phyloP scores from a whole-genome alignment of 2,888 invertebrate species.

The Eilema sororculum region DNA sequence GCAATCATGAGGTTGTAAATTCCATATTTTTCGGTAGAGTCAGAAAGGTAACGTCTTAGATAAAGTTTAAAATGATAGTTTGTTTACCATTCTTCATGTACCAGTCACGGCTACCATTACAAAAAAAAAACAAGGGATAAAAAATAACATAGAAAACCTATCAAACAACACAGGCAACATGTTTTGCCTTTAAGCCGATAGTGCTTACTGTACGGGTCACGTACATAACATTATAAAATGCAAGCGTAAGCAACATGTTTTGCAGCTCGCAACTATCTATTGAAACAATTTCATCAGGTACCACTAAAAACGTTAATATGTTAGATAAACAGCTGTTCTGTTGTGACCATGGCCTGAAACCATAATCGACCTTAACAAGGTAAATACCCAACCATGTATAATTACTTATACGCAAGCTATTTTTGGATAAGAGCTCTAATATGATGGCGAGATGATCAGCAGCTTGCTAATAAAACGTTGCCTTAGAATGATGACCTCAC shows the following conservation, averaged over 20 bases:
- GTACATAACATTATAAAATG: too few species aligned
- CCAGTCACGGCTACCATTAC: background rate
- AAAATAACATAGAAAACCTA: background rate
- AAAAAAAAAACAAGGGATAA: background rate
- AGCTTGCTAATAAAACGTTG: background rate
- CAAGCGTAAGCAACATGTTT: background rate
- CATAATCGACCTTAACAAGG: slow-evolving; percentile 52
- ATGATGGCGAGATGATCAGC: background rate
- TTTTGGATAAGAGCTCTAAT: background rate
- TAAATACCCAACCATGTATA: slow-evolving; percentile 23
- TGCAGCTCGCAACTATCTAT: background rate
- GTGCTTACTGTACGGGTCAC: too few species aligned
- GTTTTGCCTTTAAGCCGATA: too few species aligned
- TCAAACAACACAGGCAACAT: background rate
- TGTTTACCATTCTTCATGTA: background rate
- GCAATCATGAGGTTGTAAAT: background rate
- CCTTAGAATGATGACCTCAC: background rate
- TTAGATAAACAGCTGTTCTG: slow-evolving; percentile 59
- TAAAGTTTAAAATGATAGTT: too few species aligned
- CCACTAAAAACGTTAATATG: slow-evolving; percentile 54
- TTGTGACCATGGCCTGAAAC: slow-evolving; percentile 62
- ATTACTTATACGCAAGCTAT: slow-evolving; percentile 33
- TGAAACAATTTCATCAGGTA: slow-evolving; percentile 33
- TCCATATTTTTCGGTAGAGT: background rate
- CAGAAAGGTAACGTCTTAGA: too few species aligned